Percentiles rank a stretch among this genome's conserved stretches.
Conservation (phyloP, 2,113 vertebrate species). For the Genyomyrus donnyi region DNA sequence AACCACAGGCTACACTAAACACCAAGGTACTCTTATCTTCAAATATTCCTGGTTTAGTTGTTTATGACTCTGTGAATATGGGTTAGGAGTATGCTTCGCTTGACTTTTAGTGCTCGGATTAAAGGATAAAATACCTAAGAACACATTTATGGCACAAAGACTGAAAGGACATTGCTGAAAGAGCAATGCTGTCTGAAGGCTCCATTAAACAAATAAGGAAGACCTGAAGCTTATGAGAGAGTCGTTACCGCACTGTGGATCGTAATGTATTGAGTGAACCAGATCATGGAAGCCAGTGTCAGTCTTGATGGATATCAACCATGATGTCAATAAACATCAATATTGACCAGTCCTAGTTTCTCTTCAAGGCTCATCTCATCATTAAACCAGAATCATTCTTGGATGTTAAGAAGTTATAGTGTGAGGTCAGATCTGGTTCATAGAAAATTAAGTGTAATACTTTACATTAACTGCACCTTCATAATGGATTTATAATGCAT, state of each 20-base stretch:
- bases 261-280: slow-evolving; percentile 27
- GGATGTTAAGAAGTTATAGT: slow-evolving; percentile 21
- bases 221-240: slow-evolving; percentile 24
- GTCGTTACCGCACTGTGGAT: slow-evolving; percentile 42
- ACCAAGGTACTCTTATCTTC: slow-evolving; percentile 33
- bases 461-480: background rate
- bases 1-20: slow-evolving; percentile 29
- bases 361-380: slow-evolving; percentile 31
- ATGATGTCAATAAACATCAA: slow-evolving; percentile 35
- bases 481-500: background rate
- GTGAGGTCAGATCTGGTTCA: background rate
- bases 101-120: background rate
- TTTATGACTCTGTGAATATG: background rate
- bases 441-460: background rate
- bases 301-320: slow-evolving; percentile 37
- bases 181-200: slow-evolving; percentile 17
- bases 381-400: slow-evolving; percentile 35
- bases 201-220: slow-evolving; percentile 22
- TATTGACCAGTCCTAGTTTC: slow-evolving; percentile 17
- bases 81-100: background rate
- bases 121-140: background rate
- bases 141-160: background rate
- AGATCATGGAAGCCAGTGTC: slow-evolving; percentile 4
- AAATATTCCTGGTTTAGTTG: background rate
- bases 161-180: slow-evolving; percentile 16